Conservation (phyloP, 2,113 vertebrate genomes). For the Seriola dumerili region DNA sequence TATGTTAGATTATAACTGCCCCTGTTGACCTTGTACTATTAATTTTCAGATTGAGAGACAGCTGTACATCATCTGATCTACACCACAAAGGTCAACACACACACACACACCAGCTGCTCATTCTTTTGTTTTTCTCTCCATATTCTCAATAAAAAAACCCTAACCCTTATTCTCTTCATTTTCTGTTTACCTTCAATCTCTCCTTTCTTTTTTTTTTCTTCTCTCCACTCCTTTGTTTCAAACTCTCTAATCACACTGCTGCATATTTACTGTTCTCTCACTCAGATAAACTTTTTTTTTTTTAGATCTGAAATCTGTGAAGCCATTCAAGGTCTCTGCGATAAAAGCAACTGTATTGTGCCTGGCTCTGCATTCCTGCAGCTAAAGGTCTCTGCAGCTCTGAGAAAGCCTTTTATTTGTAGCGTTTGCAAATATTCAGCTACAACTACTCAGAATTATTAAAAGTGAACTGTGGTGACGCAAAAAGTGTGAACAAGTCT, state of each 20-base stretch:
- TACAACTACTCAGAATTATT: background rate
- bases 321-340: constrained; percentile 21
- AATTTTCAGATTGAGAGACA: constrained; percentile 23
- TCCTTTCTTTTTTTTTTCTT: background rate
- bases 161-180: background rate
- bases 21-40: constrained; percentile 7
- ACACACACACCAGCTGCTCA: no score
- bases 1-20: constrained; percentile 46
- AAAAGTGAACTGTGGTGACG: background rate
- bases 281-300: constrained; percentile 5
- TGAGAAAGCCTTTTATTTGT: background rate
- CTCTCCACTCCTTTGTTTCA: background rate
- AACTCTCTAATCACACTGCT: background rate
- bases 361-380: background rate
- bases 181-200: background rate
- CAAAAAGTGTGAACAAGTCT: constrained; percentile 10
- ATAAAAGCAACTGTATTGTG: background rate
- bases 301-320: constrained; percentile 8
- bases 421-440: background rate
- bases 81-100: background rate
- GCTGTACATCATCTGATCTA: constrained; percentile 1
- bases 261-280: constrained; percentile 22
- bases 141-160: background rate
- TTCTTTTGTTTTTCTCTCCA: background rate
- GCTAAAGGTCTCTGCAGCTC: background rate